A percentile compares a stretch with the other conserved stretches of the same genome.
Conservation (phyloP, 2,797 vertebrate genomes). For the Phrynocephalus forsythii region DNA sequence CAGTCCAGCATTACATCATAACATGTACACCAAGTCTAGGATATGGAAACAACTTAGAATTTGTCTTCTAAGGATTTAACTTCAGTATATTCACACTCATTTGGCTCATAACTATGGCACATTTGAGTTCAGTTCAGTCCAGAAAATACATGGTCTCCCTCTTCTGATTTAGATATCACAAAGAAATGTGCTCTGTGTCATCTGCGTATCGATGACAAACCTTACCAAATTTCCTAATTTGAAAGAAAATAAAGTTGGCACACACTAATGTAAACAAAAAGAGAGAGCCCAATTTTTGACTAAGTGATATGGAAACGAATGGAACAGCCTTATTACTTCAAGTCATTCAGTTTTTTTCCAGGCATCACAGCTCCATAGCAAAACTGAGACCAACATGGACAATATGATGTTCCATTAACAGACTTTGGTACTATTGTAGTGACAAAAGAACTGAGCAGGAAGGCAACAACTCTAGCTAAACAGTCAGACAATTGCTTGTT, state of each 20-base stretch:
- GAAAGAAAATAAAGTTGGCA: neutral
- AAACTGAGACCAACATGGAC: neutral
- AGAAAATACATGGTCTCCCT: neutral
- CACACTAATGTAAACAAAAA: neutral
- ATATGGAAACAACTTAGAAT: neutral
- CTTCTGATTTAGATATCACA: neutral
- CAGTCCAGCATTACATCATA: neutral
- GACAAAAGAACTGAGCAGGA: neutral
- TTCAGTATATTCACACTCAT: neutral
- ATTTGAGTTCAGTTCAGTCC: neutral
- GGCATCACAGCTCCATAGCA: neutral
- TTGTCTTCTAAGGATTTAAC: neutral
- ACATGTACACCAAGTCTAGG: neutral
- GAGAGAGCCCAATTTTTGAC: neutral
- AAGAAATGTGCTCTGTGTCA: neutral
- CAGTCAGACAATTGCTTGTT: neutral
- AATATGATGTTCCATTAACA: neutral
- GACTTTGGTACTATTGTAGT: neutral
- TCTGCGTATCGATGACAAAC: neutral
- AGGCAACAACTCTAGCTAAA: neutral
- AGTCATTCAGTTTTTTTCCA: neutral
- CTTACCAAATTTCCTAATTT: neutral
- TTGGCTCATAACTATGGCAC: neutral
- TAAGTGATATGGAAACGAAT: neutral
- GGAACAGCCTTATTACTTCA: neutral